Evolutionary conservation across 2,888 invertebrate species (phyloP).

Genomic region (Helobdella robusta): DNA sequence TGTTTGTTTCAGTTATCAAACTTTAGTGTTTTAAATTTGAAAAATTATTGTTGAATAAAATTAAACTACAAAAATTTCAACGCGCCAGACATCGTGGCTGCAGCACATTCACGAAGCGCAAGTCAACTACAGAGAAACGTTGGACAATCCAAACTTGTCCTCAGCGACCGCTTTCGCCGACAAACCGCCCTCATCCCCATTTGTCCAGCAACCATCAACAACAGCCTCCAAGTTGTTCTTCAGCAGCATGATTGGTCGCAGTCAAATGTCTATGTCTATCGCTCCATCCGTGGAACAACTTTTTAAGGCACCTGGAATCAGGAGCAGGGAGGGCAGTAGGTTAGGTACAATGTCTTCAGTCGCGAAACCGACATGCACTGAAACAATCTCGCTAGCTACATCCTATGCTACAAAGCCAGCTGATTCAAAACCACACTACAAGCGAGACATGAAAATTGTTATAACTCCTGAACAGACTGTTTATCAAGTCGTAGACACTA

Average conservation of each 20-base stretch:
- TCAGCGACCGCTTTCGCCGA: no score
- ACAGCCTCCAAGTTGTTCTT: neutral
- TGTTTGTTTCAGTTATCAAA: no score
- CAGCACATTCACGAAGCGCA: conserved; percentile 24
- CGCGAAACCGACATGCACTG: no score
- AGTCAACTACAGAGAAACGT: conserved; percentile 6
- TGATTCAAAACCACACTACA: neutral
- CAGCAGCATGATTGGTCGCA: conserved; percentile 7
- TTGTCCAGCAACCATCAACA: neutral
- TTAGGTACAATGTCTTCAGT: conserved; percentile 7
- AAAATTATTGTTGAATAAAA: no score
- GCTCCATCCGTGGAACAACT: conserved; percentile 23
- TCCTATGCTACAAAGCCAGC: no score
- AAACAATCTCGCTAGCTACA: no score
- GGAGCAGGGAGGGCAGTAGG: conserved; percentile 18
- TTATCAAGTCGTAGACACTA: no score
- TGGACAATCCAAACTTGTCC: neutral
- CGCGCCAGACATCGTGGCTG: conserved; percentile 8
- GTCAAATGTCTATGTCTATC: neutral
- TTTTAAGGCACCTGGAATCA: conserved; percentile 17
- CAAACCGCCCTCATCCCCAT: conserved; percentile 2
- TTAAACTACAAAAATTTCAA: no score
- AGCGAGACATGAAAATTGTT: neutral
- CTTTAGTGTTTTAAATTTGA: no score
- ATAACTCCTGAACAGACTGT: conserved; percentile 9